A percentile compares a stretch with the other conserved stretches of the same genome.
Evolutionary conservation across 2,797 vertebrate species (phyloP).

Genomic region (Melopsittacus undulatus): DNA sequence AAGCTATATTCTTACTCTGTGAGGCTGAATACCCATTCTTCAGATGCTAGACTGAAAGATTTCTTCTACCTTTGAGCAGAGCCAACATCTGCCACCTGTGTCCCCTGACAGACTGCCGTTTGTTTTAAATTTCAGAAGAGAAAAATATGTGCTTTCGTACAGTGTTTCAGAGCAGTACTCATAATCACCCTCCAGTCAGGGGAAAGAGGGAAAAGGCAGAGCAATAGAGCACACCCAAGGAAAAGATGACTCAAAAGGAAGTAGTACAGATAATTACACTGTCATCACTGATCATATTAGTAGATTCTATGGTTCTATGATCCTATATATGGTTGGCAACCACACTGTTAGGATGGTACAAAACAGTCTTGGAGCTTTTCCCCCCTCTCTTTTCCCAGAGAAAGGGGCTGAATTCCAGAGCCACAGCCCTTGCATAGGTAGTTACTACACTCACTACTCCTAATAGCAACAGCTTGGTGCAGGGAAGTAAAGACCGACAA

Average conservation of each 20-base stretch:
- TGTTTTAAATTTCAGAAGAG: background rate
- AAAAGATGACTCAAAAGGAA: background rate
- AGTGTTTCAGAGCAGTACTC: background rate
- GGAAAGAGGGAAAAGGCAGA: background rate
- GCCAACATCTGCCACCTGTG: background rate
- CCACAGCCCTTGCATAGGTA: background rate
- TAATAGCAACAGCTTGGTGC: background rate
- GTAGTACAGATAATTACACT: background rate
- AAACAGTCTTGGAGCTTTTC: background rate
- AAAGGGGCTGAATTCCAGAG: background rate
- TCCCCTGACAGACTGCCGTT: background rate
- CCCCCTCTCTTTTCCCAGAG: background rate
- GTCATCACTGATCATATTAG: background rate
- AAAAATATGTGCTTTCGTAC: background rate
- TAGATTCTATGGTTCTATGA: background rate
- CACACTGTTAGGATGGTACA: background rate
- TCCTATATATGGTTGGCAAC: background rate
- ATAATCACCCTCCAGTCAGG: background rate
- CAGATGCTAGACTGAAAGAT: background rate
- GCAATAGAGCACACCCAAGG: background rate
- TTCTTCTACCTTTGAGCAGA: constrained; percentile 40
- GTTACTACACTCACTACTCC: background rate
- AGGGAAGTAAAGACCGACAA: background rate
- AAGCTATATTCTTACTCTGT: background rate
- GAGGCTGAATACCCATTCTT: background rate